Evolutionary conservation across 2,113 vertebrate species (phyloP).

Genomic region (Nestor notabilis): DNA sequence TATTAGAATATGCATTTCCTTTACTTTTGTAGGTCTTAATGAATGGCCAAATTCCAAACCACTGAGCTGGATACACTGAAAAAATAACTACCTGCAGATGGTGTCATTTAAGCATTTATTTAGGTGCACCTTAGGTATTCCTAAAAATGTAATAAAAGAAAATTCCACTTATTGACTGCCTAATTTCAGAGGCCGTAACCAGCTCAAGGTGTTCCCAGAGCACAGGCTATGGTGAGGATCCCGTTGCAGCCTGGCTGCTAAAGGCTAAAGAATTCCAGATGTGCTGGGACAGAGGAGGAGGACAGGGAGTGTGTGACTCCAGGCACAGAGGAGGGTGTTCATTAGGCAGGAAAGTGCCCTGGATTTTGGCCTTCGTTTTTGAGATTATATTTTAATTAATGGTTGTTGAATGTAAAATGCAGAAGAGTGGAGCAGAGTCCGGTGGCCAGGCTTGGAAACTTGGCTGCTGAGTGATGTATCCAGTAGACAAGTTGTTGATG

Average conservation of each 20-base stretch:
- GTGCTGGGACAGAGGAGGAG: background rate
- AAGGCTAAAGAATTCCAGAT: conserved; percentile 23
- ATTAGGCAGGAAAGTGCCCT: background rate
- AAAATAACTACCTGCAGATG: background rate
- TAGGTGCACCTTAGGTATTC: background rate
- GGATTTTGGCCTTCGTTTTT: background rate
- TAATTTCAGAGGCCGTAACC: conserved; percentile 16
- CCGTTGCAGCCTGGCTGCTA: background rate
- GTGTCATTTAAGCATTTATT: background rate
- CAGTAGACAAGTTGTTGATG: background rate
- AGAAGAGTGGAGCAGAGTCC: background rate
- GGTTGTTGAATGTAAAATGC: background rate
- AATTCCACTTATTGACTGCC: background rate
- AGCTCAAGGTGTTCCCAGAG: conserved; percentile 19
- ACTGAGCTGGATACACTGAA: background rate
- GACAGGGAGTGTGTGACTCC: background rate
- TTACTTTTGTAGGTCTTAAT: background rate
- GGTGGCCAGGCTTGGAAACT: background rate
- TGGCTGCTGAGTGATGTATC: background rate
- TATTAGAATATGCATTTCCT: background rate
- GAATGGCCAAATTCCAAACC: background rate
- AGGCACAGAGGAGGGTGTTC: background rate
- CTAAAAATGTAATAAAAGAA: background rate
- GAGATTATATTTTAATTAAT: rapidly evolving
- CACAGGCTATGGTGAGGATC: background rate